phyloP scores from a whole-genome alignment of 2,888 invertebrate genomes.

The Archaeoteleia sp. region DNA sequence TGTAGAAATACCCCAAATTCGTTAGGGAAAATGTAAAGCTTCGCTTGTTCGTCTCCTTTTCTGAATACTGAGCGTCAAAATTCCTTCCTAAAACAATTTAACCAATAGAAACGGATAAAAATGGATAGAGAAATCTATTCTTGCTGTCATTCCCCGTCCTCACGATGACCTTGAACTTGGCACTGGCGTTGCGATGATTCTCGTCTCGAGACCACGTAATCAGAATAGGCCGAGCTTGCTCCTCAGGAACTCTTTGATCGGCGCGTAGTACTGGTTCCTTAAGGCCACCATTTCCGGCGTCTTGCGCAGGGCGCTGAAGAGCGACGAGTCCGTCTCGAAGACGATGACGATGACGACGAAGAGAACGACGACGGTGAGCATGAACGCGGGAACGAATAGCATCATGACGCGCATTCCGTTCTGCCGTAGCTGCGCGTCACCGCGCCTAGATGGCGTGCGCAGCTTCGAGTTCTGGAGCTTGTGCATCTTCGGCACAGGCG shows the following conservation, averaged over 20 bases:
- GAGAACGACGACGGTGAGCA: constrained; percentile 83
- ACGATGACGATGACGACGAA: constrained; percentile 82
- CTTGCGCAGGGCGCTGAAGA: constrained; percentile 82
- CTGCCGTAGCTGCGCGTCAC: constrained; percentile 58
- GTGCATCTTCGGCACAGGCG: constrained; percentile 72
- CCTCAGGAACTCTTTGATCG: constrained; percentile 85
- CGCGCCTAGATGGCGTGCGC: constrained; percentile 55
- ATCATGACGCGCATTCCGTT: constrained; percentile 77
- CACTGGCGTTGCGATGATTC: too few relatives aligned
- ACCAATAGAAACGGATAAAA: too few relatives aligned
- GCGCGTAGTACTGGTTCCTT: constrained; percentile 88
- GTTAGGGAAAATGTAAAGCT: too few relatives aligned
- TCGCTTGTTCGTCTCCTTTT: too few relatives aligned
- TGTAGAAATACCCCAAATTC: too few relatives aligned
- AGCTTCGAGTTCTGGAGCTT: constrained; percentile 71
- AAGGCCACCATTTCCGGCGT: constrained; percentile 86
- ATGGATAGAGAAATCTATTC: too few relatives aligned
- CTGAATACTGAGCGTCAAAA: too few relatives aligned
- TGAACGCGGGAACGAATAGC: constrained; percentile 86
- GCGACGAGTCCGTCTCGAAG: constrained; percentile 86
- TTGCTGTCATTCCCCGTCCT: too few relatives aligned
- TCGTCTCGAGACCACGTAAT: constrained; percentile 65
- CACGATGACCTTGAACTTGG: too few relatives aligned
- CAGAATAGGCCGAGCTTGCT: constrained; percentile 81
- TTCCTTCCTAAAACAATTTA: too few relatives aligned